Percentiles rank a stretch among this genome's conserved stretches.
Conservation (phyloP, 2,797 vertebrate genomes). For the Argentina silus region DNA sequence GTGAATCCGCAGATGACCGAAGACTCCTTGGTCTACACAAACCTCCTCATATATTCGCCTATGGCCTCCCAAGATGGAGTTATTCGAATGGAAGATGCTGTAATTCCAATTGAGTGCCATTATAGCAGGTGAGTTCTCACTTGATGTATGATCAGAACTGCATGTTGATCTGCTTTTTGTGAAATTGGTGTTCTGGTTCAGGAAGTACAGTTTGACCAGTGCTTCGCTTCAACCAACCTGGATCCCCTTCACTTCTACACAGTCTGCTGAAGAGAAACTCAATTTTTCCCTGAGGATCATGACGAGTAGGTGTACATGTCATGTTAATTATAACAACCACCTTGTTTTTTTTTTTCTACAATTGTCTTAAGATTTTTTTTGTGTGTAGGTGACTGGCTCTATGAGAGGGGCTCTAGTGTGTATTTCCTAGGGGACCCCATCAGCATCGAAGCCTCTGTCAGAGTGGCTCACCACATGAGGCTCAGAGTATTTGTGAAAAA, state of each 20-base stretch:
- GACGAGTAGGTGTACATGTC: slow-evolving; percentile 62
- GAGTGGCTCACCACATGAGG: slow-evolving; percentile 56
- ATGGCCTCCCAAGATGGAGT: slow-evolving; percentile 53
- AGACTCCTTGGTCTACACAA: slow-evolving; percentile 71
- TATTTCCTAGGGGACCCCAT: slow-evolving; percentile 72
- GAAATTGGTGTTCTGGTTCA: slow-evolving; percentile 25
- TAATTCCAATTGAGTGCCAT: slow-evolving; percentile 75
- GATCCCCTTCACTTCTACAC: slow-evolving; percentile 64
- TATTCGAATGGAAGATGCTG: slow-evolving; percentile 69
- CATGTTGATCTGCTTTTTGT: background rate
- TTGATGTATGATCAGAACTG: background rate
- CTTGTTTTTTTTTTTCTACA: fast-evolving
- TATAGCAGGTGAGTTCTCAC: slow-evolving; percentile 65
- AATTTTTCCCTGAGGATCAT: slow-evolving; percentile 68
- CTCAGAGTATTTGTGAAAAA: slow-evolving; percentile 73
- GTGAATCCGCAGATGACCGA: slow-evolving; percentile 64
- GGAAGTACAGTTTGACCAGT: slow-evolving; percentile 72
- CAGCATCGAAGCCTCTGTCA: slow-evolving; percentile 69
- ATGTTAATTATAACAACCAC: background rate
- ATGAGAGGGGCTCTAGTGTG: slow-evolving; percentile 50
- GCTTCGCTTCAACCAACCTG: slow-evolving; percentile 68
- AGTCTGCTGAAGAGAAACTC: slow-evolving; percentile 54
- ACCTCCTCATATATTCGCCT: slow-evolving; percentile 72
- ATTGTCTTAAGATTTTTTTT: background rate
- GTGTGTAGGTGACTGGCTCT: slow-evolving; percentile 68